Evolutionary conservation across 2,113 vertebrate genomes (phyloP).

Genomic region (Sinocyclocheilus rhinocerous): DNA sequence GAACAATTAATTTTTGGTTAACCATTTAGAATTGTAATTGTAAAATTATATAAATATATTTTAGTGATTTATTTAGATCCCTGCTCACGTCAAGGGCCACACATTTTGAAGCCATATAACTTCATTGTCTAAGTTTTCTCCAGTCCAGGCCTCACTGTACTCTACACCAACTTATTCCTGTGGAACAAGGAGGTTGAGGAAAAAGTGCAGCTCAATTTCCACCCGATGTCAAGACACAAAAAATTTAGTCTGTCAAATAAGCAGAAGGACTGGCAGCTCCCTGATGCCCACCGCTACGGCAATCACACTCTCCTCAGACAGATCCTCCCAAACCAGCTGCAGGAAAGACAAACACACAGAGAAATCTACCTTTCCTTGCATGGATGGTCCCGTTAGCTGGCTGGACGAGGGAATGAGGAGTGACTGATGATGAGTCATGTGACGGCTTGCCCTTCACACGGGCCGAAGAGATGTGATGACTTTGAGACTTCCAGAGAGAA

Average conservation of each 20-base stretch:
- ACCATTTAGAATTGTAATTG: no score
- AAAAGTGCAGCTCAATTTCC: slow-evolving; percentile 14
- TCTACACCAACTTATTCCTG: neutral
- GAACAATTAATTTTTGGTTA: no score
- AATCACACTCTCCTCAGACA: neutral
- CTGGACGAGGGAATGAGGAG: slow-evolving; percentile 44
- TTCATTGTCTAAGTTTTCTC: neutral
- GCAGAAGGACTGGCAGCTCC: slow-evolving; percentile 24
- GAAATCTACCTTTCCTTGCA: slow-evolving; percentile 26
- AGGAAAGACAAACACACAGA: slow-evolving; percentile 13
- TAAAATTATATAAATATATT: no score
- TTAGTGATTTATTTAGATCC: neutral
- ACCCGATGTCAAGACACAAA: slow-evolving; percentile 34
- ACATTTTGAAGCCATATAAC: neutral
- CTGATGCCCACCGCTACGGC: neutral
- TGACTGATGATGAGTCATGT: slow-evolving; percentile 36
- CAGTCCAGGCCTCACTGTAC: neutral
- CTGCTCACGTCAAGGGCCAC: neutral
- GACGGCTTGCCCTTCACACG: slow-evolving; percentile 41
- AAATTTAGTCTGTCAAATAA: slow-evolving; percentile 21
- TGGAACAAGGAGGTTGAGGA: slow-evolving; percentile 21
- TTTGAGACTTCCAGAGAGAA: slow-evolving; percentile 11
- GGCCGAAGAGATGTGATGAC: slow-evolving; percentile 45
- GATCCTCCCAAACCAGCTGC: slow-evolving; percentile 21
- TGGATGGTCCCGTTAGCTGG: slow-evolving; percentile 24